A percentile compares a stretch with the other conserved stretches of the same genome.
Evolutionary conservation across 2,113 vertebrate genomes (phyloP).

Genomic region (Larimichthys crocea): DNA sequence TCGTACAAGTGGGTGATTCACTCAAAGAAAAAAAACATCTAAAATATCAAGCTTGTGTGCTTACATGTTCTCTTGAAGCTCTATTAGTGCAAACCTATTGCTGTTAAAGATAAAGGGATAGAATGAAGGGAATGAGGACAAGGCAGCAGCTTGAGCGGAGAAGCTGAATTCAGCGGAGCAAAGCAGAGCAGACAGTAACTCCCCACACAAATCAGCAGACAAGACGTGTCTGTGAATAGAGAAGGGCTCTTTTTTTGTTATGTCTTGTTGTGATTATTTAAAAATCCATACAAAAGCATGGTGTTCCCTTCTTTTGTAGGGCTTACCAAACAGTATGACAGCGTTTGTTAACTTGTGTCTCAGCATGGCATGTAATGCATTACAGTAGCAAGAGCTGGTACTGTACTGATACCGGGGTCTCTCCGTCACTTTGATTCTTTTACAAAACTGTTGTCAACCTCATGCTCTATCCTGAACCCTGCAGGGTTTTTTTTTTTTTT

Average conservation of each 20-base stretch:
- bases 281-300: conserved; percentile 41
- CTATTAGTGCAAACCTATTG: conserved; percentile 40
- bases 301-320: conserved; percentile 32
- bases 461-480: conserved; percentile 5
- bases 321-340: conserved; percentile 57
- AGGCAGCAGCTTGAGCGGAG: conserved; percentile 35
- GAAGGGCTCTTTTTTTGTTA: conserved; percentile 31
- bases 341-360: conserved; percentile 50
- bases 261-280: conserved; percentile 50
- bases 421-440: conserved; percentile 48
- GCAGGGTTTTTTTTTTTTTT: conserved; percentile 41
- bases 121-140: conserved; percentile 24
- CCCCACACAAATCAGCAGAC: conserved; percentile 39
- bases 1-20: neutral
- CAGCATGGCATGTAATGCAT: conserved; percentile 25
- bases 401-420: conserved; percentile 46
- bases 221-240: conserved; percentile 28
- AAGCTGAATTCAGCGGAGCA: conserved; percentile 49
- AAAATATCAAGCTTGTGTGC: conserved; percentile 9
- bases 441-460: conserved; percentile 40
- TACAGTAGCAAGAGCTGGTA: conserved; percentile 46
- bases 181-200: conserved; percentile 51
- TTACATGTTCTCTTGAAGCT: conserved; percentile 16
- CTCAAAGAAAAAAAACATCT: neutral
- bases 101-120: conserved; percentile 36